phyloP scores from a whole-genome alignment of 2,797 vertebrate species.

The Chrysolophus pictus region DNA sequence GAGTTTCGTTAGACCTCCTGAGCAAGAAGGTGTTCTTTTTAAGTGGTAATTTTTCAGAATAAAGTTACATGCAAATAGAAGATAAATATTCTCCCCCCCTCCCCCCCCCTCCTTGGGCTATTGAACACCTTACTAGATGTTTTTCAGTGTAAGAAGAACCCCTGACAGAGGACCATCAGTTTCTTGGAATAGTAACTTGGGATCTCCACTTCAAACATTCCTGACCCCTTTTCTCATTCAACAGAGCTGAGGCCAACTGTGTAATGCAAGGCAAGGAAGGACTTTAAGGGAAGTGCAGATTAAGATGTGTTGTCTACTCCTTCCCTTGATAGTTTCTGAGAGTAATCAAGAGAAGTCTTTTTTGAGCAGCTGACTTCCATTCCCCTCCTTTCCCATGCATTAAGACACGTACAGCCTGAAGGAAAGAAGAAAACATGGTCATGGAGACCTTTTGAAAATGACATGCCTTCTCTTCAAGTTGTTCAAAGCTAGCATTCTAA shows the following conservation, averaged over 20 bases:
- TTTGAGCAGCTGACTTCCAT: neutral
- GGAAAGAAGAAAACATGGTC: neutral
- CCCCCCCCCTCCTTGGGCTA: neutral
- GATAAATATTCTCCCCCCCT: neutral
- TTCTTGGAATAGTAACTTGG: neutral
- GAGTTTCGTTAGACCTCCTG: neutral
- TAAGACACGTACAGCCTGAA: neutral
- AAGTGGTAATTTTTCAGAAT: slow-evolving; percentile 32
- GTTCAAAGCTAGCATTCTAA: neutral
- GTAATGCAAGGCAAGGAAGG: neutral
- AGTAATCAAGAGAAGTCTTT: neutral
- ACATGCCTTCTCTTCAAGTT: neutral
- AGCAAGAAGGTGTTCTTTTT: slow-evolving; percentile 28
- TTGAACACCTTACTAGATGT: neutral
- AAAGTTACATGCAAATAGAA: neutral
- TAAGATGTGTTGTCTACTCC: neutral
- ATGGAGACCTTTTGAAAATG: neutral
- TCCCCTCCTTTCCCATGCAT: neutral
- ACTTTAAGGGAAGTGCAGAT: neutral
- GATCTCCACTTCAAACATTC: neutral
- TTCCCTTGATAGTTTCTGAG: neutral
- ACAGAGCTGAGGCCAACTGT: neutral
- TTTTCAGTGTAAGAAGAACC: neutral
- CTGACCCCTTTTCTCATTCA: neutral
- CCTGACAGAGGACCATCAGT: neutral